Evolutionary conservation across 2,797 vertebrate genomes (phyloP).

Genomic region (Tolypeutes matacus): DNA sequence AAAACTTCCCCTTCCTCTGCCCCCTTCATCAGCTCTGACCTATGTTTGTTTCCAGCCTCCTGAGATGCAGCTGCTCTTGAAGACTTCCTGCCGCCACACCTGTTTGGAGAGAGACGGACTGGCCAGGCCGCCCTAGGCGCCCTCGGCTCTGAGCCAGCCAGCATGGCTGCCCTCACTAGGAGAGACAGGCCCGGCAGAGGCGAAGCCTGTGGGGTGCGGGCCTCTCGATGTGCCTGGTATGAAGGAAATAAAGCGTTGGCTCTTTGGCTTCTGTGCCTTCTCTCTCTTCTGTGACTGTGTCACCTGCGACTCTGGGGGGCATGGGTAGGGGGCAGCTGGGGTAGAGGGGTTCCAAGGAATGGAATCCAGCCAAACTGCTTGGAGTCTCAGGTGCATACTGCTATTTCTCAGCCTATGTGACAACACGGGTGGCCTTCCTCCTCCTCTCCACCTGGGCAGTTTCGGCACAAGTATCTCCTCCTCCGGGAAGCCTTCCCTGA

Average conservation of each 20-base stretch:
- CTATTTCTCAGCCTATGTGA: fast-evolving
- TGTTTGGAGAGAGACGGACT: neutral
- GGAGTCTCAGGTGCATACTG: fast-evolving
- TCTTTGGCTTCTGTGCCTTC: constrained; percentile 58
- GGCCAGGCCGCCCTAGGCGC: neutral
- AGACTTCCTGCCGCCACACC: neutral
- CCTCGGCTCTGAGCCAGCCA: neutral
- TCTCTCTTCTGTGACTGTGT: neutral
- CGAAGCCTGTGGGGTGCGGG: fast-evolving
- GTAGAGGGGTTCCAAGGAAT: neutral
- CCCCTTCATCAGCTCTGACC: neutral
- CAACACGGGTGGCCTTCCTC: neutral
- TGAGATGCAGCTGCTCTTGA: neutral
- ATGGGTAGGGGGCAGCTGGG: neutral
- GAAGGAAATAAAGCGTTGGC: constrained; percentile 87
- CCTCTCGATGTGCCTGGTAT: constrained; percentile 74
- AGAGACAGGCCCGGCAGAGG: neutral
- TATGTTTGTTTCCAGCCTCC: constrained; percentile 58
- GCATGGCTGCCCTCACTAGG: neutral
- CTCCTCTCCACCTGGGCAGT: neutral
- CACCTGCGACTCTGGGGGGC: neutral
- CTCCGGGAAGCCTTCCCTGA: constrained; percentile 40
- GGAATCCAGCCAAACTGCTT: too few relatives aligned
- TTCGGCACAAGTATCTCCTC: neutral
- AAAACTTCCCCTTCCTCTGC: fast-evolving